Base-by-base conservation (phyloP, 2,888 invertebrate genomes). In the Andrena marginata region DNA sequence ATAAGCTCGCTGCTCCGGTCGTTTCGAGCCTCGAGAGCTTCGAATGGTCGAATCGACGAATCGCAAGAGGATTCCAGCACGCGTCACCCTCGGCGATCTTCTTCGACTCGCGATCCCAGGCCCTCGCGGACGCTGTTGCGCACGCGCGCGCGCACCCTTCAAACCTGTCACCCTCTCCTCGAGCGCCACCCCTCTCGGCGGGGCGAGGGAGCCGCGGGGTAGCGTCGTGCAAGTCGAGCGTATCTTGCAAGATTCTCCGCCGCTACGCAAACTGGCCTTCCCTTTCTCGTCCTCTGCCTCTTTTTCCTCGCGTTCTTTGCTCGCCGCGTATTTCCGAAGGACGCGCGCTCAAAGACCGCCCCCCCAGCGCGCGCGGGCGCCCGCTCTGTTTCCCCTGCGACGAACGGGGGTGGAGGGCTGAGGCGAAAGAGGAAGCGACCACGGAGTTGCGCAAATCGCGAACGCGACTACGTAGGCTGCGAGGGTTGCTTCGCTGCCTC, bases 381-480 rank as follows among this genome's bases (percentile, higher is more conserved):
- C 4, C 13, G 42, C 16, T 42, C 42, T 0, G 16, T 42, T 42
- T 42, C 42, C 42, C 42, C 42, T 42, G 16, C 42, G 16, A 42
- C 42, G 42, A 42, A 16, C 60, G 31, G 16, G n/a, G 29, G 54
- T 26, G 59, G 56, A 23, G 26, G 56, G 10, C 20, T 8, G 23
- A 56, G 23, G 56, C 26, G 26, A 56, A 33, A 49, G 65, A 69
- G 62, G 68, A 67, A 77, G 42, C 71, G 64, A 80, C 60, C 59
- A 48, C 82, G 77, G 86, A 85, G 87, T 87, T 89, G 89, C 89
- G 89, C 88, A 87, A 86, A 89, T 89, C 89, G 87, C 89, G 84
- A 77, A 85, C 80, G 89, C 85, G 85, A 87, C 87, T 77, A 59
- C 73, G 71, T 77, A 67, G 72, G 72, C 49, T 51, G 33, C 23